Base-by-base conservation (phyloP, 1,140 invertebrate species). In the Rhyacophila brunnea region DNA sequence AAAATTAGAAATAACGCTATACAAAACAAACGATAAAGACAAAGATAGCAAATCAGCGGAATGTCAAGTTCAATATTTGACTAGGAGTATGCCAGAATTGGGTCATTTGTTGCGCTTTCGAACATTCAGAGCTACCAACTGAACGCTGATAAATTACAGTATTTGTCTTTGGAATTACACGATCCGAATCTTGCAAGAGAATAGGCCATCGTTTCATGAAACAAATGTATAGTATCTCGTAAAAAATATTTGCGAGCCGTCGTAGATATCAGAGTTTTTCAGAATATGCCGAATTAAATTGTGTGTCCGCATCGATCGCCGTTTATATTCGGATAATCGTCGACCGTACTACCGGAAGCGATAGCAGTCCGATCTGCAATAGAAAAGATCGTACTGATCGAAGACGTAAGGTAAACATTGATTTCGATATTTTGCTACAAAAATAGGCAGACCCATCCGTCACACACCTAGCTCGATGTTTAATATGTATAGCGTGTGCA, bases 161-260 rank as follows among this genome's bases (percentile, higher is more conserved):
- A 13, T 54, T 54, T 78, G 76, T 78, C 74, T 77, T 77, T 78
- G 76, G 74, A 72, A 75, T 70, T 71, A 75, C 74, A 77, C 55
- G 76, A 78, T 76, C 74, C 72, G 74, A 77, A 78, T 78, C 76
- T 78, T 77, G 74, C 75, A 78, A 77, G 73, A 78, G 75, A 78
- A 74, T 77, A 77, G 75, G 76, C 75, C 76, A 77, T 77, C 76
- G 50, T 51, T 51, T 43, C 75, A 77, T 77, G 76, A 77, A 77
- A 77, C 76, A 78, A 77, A 77, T 78, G 75, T 78, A 76, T 77
- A 77, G 75, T 78, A 75, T 75, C 74, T 77, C 73, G 74, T 75
- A 78, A 74, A 75, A 78, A 77, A 74, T 77, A 75, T 71, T 73
- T 77, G 74, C 69, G 74, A 74, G 74, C 74, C 75, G 74, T 78